These are phyloP conservation scores for Phalacrocorax pelagicus DNA, from an alignment of 2,113 vertebrate genomes.

Conservation along the genomic window DNA sequence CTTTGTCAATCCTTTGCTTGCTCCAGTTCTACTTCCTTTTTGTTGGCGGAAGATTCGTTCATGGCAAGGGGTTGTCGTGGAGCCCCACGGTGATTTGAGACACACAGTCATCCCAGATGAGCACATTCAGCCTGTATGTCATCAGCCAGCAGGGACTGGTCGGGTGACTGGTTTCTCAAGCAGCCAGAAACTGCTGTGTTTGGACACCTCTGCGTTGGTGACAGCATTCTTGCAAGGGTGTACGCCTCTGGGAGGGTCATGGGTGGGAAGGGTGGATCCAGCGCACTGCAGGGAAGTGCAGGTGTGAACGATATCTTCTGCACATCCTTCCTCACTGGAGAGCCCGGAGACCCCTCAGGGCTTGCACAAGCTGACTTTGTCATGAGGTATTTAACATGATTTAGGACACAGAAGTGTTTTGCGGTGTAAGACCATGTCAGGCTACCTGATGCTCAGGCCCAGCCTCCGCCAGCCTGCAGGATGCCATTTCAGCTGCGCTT, in stretches of 20 bases:
- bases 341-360: neutral
- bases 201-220: neutral
- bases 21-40: neutral
- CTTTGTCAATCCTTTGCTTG: neutral
- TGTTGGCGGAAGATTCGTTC: neutral
- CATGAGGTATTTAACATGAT: accelerated
- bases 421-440: neutral
- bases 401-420: neutral
- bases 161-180: neutral
- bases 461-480: neutral
- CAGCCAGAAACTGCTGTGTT: neutral
- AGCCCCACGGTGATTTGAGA: neutral
- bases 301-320: accelerated
- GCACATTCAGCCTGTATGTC: neutral
- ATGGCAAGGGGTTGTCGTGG: accelerated
- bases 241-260: neutral
- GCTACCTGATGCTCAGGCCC: neutral
- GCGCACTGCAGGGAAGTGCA: accelerated
- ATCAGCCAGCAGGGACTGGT: neutral
- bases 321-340: neutral
- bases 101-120: accelerated
- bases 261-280: neutral
- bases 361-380: neutral
- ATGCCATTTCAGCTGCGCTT: neutral
- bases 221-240: neutral